Evolutionary conservation across 1,140 invertebrate species (phyloP), one percentile per base, ranked within the genome.

Genomic region (Arion vulgaris): DNA sequence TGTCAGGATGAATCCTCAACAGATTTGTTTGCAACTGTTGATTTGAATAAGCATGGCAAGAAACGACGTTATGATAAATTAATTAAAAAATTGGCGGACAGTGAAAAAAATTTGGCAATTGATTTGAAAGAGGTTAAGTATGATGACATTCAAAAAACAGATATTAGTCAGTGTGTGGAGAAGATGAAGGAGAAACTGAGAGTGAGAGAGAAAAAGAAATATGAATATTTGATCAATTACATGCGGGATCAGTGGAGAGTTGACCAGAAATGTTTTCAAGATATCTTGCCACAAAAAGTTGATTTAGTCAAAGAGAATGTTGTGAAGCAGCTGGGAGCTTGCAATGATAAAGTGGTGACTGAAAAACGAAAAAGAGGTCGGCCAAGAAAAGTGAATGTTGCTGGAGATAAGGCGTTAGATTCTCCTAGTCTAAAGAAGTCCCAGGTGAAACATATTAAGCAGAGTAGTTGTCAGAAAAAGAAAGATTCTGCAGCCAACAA

Each of bases 131-230:
- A 49, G 34, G 68, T 80, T 17, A 71, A 36, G 9, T 1, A 36
- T 45, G 68, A 45, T 23, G 28, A 68, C 36, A 32, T n/a, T 26
- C 28, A 71, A 1, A 51, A 80, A 39, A 32, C 39, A 71, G 78
- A 80, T 66, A 66, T 78, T 41, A 38, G 28, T 26, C 7, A 32
- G 19, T 80, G 62, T 28, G 41, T 80, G 5, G 78, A 80, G 28
- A 80, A 80, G 36, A 32, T 80, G 39, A 80, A 80, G 45, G 68
- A 80, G 39, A 80, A 80, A 28, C 28, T 80, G 0, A 17, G 66
- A 15, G n/a, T 80, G 28, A 26, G 78, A 49, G 78, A 80, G 51
- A 80, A 80, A 71, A 80, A 80, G 66, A 80, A 80, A 51, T 80
- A 80, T 49, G 78, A 80, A 32, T 71, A 49, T 53, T 71, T 80